Evolutionary conservation across 2,888 invertebrate genomes (phyloP).

Genomic region (Rotaria magnacalcarata): DNA sequence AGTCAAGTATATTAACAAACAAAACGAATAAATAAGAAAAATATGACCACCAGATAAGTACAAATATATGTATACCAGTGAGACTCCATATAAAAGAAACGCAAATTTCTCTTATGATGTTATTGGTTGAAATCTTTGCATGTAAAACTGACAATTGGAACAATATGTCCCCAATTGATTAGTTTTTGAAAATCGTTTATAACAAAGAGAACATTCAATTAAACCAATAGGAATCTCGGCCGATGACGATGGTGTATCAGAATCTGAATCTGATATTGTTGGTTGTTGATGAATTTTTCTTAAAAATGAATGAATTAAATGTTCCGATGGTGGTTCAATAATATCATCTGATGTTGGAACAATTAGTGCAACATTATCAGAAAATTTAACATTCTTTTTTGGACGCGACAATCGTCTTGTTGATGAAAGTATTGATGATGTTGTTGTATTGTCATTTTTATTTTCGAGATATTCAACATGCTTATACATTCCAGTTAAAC

Average conservation of each 20-base stretch:
- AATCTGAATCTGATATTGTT: neutral
- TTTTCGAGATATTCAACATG: neutral
- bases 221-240: neutral
- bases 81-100: neutral
- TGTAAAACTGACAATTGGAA: constrained; percentile 29
- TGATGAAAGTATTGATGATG: neutral
- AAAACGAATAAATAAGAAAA: constrained; percentile 21
- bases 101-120: neutral
- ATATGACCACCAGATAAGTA: neutral
- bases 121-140: constrained; percentile 19
- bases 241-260: neutral
- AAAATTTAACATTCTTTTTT: constrained; percentile 16
- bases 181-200: neutral
- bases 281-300: neutral
- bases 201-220: constrained; percentile 20
- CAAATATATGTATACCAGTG: neutral
- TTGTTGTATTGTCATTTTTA: neutral
- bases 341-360: neutral
- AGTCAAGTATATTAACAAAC: neutral
- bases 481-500: neutral
- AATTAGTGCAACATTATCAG: constrained; percentile 32
- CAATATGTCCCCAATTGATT: neutral
- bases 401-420: neutral
- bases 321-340: neutral
- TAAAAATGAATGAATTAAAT: constrained; percentile 31